phyloP scores from a whole-genome alignment of 2,888 invertebrate genomes.

The Iselma pallidipennis region DNA sequence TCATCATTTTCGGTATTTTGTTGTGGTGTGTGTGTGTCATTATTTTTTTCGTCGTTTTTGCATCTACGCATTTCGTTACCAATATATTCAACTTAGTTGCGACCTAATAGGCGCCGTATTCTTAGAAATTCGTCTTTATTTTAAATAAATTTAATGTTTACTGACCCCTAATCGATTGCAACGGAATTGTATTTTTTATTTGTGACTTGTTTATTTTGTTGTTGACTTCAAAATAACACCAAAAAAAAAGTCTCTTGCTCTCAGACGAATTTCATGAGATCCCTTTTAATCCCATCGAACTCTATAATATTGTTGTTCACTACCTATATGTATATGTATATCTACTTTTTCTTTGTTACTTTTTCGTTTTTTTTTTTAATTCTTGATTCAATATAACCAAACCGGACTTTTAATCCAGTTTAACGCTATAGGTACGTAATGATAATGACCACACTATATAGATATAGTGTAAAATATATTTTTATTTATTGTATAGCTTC shows the following conservation, averaged over 20 bases:
- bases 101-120: slow-evolving; percentile 3
- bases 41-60: neutral
- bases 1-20: too few species aligned
- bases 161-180: slow-evolving; percentile 14
- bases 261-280: neutral
- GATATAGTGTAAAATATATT: too few species aligned
- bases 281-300: neutral
- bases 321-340: too few species aligned
- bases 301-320: neutral
- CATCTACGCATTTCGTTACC: neutral
- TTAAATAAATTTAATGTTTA: slow-evolving; percentile 17
- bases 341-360: too few species aligned
- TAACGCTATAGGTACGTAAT: neutral
- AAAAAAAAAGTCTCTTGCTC: too few species aligned
- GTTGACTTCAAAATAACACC: neutral
- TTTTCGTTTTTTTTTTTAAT: neutral
- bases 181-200: slow-evolving; percentile 9
- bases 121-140: neutral
- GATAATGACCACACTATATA: neutral
- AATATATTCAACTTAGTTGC: slow-evolving; percentile 12
- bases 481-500: neutral
- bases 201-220: neutral
- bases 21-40: too few species aligned
- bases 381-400: neutral
- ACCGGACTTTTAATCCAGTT: neutral